Percentiles rank a stretch among this genome's conserved stretches.
Evolutionary conservation across 1,140 invertebrate genomes (phyloP).

Genomic region (Hylyphantes graminicola): DNA sequence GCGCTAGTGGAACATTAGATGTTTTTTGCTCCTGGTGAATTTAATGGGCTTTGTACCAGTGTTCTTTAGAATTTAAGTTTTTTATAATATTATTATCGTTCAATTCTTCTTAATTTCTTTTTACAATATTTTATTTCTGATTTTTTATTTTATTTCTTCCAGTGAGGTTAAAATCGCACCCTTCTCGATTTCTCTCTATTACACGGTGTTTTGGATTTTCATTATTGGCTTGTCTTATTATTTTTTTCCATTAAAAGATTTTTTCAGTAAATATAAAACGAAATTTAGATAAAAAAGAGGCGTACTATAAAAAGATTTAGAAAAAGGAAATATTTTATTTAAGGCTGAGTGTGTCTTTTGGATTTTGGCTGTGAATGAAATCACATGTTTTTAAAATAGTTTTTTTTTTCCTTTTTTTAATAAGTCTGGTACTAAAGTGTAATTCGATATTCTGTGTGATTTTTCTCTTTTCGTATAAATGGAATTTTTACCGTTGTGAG

Average conservation of each 20-base stretch:
- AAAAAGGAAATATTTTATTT: slow-evolving; percentile 39
- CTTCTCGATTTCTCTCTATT: slow-evolving; percentile 36
- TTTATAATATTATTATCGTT: slow-evolving; percentile 5
- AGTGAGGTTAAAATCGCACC: background rate
- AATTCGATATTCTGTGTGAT: slow-evolving; percentile 19
- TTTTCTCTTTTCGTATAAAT: slow-evolving; percentile 21
- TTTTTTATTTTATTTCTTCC: background rate
- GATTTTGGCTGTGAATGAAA: slow-evolving; percentile 20
- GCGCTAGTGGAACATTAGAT: slow-evolving; percentile 52
- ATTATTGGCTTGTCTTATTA: slow-evolving; percentile 26
- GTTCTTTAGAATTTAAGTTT: slow-evolving; percentile 24
- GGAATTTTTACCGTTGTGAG: slow-evolving; percentile 15
- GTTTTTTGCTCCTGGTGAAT: slow-evolving; percentile 18
- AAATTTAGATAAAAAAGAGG: slow-evolving; percentile 5
- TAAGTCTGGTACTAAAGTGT: background rate
- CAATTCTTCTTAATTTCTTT: slow-evolving; percentile 2
- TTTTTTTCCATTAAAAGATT: slow-evolving; percentile 25
- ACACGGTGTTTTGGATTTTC: slow-evolving; percentile 45
- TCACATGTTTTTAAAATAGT: slow-evolving; percentile 25
- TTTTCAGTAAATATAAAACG: background rate
- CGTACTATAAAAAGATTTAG: background rate
- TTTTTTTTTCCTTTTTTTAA: slow-evolving; percentile 10
- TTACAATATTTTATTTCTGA: background rate
- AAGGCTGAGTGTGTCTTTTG: background rate
- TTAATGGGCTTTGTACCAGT: slow-evolving; percentile 34